Evolutionary conservation across 2,113 vertebrate genomes (phyloP), one percentile per base, ranked within the genome.

Genomic region (Lonchura striata): DNA sequence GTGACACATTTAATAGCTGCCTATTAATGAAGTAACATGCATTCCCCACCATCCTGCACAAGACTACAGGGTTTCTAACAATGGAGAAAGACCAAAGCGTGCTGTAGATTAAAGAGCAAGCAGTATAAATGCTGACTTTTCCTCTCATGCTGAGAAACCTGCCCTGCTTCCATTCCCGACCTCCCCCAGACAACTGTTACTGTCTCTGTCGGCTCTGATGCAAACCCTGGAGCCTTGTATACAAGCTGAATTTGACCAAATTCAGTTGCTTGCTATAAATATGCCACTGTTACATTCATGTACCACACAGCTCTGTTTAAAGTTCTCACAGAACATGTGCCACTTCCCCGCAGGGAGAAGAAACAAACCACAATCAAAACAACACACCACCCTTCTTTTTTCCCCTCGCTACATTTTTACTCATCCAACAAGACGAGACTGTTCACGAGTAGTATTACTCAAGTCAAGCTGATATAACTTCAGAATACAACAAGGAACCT

Each of bases 221-320:
- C 46, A 65, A 80, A 80, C n/a, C 50, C 59, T 49, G 41, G 28
- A 90, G 66, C 27, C 41, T 27, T 23, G 39, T 10, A 60, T 19
- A 71, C 64, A 70, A 75, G 42, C 18, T 35, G 46, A 35, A 70
- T 71, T 84, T 82, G 77, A 87, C n/a, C 61, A 71, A 82, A 81
- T 33, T 61, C 59, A 57, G 5, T 42, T 65, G 25, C 56, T 64
- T 75, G 72, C 81, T 86, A 1, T n/a, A 87, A 72, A 47, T 37
- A 37, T 23, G 21, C 39, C 54, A 17, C 53, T 88, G 61, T 57
- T 86, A 74, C 9, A 66, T 11, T 72, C 15, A 31, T 8, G 31
- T 25, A 66, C 30, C 52, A 47, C 54, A 54, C 47, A 82, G 70
- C 31, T 90, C 69, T 56, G 44, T 66, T 85, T 72, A 33, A 87